phyloP scores from a whole-genome alignment of 2,888 invertebrate genomes.

The Brachyptera risi region DNA sequence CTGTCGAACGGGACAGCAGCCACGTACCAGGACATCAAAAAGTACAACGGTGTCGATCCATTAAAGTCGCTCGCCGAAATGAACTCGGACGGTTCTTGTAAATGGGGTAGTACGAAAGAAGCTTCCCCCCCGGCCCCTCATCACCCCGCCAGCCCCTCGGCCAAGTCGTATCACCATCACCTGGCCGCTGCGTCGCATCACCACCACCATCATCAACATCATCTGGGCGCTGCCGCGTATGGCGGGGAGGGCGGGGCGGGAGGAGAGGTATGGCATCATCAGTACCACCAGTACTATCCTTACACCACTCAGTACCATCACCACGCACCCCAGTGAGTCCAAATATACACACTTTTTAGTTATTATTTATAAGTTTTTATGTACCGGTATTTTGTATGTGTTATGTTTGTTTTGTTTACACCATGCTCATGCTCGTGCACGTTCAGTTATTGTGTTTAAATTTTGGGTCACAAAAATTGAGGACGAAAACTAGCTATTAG shows the following conservation, averaged over 20 bases:
- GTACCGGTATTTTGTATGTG: too few species aligned
- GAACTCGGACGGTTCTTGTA: slow-evolving; percentile 41
- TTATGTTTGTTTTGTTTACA: too few species aligned
- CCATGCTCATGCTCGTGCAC: too few species aligned
- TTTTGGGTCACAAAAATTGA: too few species aligned
- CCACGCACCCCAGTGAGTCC: slow-evolving; percentile 53
- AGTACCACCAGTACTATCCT: slow-evolving; percentile 59
- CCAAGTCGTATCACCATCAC: slow-evolving; percentile 32
- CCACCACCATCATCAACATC: slow-evolving; percentile 42
- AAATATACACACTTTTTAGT: slow-evolving; percentile 27
- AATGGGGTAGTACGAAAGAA: slow-evolving; percentile 43
- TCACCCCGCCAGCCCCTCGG: slow-evolving; percentile 44
- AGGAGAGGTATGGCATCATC: slow-evolving; percentile 48
- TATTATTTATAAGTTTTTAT: slow-evolving; percentile 17
- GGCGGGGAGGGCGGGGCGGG: slow-evolving; percentile 37
- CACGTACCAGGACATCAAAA: slow-evolving; percentile 31
- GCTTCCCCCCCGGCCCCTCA: slow-evolving; percentile 38
- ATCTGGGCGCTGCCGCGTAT: slow-evolving; percentile 40
- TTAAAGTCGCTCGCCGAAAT: slow-evolving; percentile 50
- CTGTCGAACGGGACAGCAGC: slow-evolving; percentile 25
- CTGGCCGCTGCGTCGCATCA: slow-evolving; percentile 37
- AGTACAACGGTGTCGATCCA: slow-evolving; percentile 41
- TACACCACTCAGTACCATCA: slow-evolving; percentile 48
- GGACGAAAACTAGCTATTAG: too few species aligned
- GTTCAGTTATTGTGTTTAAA: too few species aligned